A percentile compares a stretch with the other conserved stretches of the same genome.
Evolutionary conservation across 2,113 vertebrate genomes (phyloP).

Genomic region (Tamias sibiricus): DNA sequence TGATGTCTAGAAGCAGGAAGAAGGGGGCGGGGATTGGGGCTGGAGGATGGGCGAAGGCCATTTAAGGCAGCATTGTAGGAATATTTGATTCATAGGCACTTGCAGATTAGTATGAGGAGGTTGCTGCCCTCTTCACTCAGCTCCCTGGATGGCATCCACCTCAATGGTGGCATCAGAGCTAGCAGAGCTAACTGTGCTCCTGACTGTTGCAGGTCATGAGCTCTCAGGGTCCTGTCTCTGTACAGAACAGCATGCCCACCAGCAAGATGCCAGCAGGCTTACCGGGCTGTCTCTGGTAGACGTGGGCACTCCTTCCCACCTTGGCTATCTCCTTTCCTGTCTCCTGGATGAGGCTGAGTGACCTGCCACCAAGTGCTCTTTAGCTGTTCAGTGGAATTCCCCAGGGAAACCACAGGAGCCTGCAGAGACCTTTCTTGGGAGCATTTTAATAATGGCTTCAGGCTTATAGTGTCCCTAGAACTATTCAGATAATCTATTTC

Average conservation of each 20-base stretch:
- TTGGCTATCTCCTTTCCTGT: background rate
- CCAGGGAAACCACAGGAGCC: background rate
- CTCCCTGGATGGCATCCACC: rapidly evolving
- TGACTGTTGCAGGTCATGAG: background rate
- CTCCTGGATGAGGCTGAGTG: background rate
- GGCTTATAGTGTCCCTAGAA: background rate
- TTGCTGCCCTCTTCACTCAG: background rate
- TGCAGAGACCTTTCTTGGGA: background rate
- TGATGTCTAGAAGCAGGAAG: background rate
- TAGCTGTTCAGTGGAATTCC: background rate
- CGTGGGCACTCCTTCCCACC: no score
- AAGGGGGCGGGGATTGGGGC: background rate
- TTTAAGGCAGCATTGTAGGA: background rate
- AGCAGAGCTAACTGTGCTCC: background rate
- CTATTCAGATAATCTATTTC: no score
- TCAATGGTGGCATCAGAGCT: background rate
- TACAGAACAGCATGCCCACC: no score
- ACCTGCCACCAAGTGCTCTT: background rate
- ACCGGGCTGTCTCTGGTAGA: background rate
- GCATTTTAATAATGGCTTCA: background rate
- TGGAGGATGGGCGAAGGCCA: background rate
- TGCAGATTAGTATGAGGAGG: background rate
- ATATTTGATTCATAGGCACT: background rate
- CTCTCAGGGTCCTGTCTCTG: background rate
- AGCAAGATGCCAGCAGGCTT: background rate